A percentile compares a stretch with the other conserved stretches of the same genome.
Evolutionary conservation across 2,113 vertebrate genomes (phyloP).

Genomic region (Prietella phreatophila): DNA sequence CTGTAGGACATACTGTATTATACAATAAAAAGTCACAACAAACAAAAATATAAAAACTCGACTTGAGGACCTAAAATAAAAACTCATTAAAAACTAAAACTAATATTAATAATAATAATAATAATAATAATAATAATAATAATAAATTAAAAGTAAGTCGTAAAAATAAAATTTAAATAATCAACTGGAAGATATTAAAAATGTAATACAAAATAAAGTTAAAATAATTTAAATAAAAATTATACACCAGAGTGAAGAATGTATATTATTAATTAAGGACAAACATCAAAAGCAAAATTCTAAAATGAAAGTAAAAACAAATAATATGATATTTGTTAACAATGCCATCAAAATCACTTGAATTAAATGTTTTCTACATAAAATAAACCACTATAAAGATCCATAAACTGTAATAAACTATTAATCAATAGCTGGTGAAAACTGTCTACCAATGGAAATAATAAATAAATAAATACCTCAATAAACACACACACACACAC

Average conservation of each 20-base stretch:
- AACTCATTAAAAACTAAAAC: neutral
- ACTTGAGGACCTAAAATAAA: too few relatives aligned
- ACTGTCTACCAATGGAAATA: neutral
- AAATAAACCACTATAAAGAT: neutral
- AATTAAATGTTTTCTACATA: too few relatives aligned
- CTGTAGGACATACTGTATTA: conserved; percentile 9
- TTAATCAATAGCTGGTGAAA: neutral
- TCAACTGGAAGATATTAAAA: neutral
- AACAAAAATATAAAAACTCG: too few relatives aligned
- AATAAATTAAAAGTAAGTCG: neutral
- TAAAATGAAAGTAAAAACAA: neutral
- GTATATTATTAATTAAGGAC: neutral
- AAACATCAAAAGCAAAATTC: neutral
- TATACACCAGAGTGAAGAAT: neutral
- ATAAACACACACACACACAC: too few relatives aligned
- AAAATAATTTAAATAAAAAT: neutral
- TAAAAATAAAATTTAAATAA: neutral
- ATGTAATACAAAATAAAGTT: neutral
- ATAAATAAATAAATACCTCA: neutral
- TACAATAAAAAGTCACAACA: too few relatives aligned
- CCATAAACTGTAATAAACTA: neutral
- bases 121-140: neutral
- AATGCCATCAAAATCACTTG: too few relatives aligned
- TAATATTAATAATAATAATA: neutral
- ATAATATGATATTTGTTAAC: neutral